Percentiles rank a stretch among this genome's conserved stretches.
Evolutionary conservation across 1,140 invertebrate genomes (phyloP).

Genomic region (Dreissena rostriformis): DNA sequence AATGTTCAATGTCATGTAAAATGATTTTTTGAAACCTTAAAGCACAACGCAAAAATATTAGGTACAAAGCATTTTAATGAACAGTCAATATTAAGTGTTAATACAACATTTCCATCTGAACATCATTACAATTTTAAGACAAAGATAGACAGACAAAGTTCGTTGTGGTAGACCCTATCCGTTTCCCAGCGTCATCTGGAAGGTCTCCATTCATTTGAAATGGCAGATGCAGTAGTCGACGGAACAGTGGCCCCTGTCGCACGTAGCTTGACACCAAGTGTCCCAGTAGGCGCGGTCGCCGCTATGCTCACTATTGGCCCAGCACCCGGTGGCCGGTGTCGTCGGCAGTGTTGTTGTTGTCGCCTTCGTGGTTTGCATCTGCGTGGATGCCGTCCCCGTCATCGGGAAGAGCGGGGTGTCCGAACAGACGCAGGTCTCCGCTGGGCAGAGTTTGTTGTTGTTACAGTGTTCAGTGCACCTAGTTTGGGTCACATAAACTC

Average conservation of each 20-base stretch:
- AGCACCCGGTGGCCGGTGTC: constrained; percentile 9
- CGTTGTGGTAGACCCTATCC: too few species aligned
- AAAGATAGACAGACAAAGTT: too few species aligned
- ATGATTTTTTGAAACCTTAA: too few species aligned
- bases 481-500: neutral
- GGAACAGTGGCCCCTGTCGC: constrained; percentile 31
- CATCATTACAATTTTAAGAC: too few species aligned
- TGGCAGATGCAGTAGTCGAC: constrained; percentile 30
- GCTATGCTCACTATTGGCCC: constrained; percentile 3
- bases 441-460: constrained; percentile 24
- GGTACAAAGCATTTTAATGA: too few species aligned
- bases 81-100: too few species aligned
- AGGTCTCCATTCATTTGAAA: neutral
- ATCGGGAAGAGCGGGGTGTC: neutral
- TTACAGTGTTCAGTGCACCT: constrained; percentile 46
- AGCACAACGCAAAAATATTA: too few species aligned
- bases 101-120: too few species aligned
- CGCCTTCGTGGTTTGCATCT: neutral
- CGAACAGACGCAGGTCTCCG: constrained; percentile 21
- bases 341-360: constrained; percentile 12
- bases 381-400: neutral
- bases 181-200: too few species aligned
- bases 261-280: constrained; percentile 30
- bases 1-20: too few species aligned
- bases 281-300: constrained; percentile 30